Conservation (phyloP, 2,113 vertebrate species). For the Chauna torquata region DNA sequence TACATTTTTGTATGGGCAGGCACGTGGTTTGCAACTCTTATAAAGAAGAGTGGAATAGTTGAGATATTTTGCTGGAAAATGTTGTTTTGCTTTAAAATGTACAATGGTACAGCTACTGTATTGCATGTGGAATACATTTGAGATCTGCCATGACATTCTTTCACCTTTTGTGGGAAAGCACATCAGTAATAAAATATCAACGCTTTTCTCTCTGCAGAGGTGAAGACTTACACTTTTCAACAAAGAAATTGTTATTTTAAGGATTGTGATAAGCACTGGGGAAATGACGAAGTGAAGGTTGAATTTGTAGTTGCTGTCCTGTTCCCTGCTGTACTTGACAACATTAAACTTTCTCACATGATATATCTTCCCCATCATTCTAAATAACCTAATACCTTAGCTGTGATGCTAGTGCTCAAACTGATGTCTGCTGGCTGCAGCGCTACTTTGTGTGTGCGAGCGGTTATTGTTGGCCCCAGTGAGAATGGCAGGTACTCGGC, state of each 20-base stretch:
- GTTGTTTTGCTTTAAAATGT: not conserved
- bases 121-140: not conserved
- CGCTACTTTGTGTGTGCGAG: rapidly evolving
- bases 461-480: not conserved
- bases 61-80: not conserved
- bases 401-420: not conserved
- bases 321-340: not conserved
- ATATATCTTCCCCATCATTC: rapidly evolving
- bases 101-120: not conserved
- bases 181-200: not conserved
- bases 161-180: not conserved
- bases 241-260: not conserved
- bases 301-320: not conserved
- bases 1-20: not conserved
- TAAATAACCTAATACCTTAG: not conserved
- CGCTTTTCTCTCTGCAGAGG: not conserved
- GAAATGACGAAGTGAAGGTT: not conserved
- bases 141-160: not conserved
- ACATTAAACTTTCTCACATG: not conserved
- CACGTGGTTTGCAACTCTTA: not conserved
- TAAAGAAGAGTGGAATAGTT: not conserved
- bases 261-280: not conserved
- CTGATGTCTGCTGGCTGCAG: not conserved
- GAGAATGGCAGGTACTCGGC: not conserved
- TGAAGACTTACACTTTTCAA: not conserved